Evolutionary conservation across 2,113 vertebrate genomes (phyloP).

Genomic region (Glaucomys volans): DNA sequence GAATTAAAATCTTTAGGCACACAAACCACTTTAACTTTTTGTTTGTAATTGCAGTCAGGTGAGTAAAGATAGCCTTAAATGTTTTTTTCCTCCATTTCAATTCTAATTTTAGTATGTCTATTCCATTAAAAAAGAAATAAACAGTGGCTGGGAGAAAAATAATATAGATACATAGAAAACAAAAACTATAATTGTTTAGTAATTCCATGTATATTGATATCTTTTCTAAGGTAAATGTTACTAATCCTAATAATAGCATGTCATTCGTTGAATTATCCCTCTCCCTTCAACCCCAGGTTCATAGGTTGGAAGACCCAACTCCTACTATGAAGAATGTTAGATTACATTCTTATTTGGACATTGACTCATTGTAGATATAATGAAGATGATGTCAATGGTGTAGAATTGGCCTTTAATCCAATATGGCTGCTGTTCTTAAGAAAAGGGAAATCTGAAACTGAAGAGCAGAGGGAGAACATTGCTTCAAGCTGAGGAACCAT

Average conservation of each 20-base stretch:
- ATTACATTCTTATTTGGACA: not conserved
- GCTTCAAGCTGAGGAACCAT: not conserved
- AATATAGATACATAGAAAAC: not conserved
- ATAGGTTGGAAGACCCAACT: not conserved
- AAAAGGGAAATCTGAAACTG: not conserved
- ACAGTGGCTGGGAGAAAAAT: not conserved
- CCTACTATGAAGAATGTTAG: not conserved
- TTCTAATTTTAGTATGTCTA: not conserved
- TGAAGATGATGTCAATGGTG: not conserved
- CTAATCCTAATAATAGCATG: not conserved
- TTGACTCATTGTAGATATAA: not conserved
- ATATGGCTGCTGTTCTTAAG: not conserved
- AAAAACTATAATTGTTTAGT: not conserved
- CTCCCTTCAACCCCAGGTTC: too few relatives aligned
- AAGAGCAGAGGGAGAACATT: too few relatives aligned
- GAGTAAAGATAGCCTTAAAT: not conserved
- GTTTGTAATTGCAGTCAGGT: not conserved
- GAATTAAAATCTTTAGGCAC: conserved; percentile 25
- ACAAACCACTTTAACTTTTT: conserved; percentile 29
- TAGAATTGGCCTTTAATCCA: too few relatives aligned
- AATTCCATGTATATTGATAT: not conserved
- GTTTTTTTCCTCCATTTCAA: not conserved
- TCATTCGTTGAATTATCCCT: not conserved
- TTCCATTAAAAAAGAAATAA: not conserved
- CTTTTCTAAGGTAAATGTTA: not conserved